phyloP scores from a whole-genome alignment of 2,888 invertebrate genomes.

The Drosophila paramelanica region DNA sequence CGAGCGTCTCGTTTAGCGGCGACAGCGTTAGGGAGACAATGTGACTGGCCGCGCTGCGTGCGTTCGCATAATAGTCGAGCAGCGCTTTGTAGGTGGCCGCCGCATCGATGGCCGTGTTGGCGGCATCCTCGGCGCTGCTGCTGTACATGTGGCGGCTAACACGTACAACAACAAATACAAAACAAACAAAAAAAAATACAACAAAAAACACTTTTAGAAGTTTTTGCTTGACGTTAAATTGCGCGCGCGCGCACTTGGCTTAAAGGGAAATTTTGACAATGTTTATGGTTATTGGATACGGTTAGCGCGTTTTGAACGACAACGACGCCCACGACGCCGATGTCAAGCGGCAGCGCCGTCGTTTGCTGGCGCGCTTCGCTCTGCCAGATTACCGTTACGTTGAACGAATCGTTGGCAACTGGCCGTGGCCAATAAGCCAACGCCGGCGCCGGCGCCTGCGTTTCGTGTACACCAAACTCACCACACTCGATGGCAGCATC shows the following conservation, averaged over 20 bases:
- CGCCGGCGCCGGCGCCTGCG: conserved; percentile 45
- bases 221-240: background rate
- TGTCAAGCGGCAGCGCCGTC: conserved; percentile 37
- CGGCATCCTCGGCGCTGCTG: conserved; percentile 34
- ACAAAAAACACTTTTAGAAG: background rate
- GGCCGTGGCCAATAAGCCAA: conserved; percentile 5
- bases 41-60: conserved; percentile 59
- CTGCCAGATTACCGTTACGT: conserved; percentile 50
- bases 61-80: conserved; percentile 62
- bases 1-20: conserved; percentile 47
- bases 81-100: conserved; percentile 44
- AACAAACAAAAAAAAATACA: background rate
- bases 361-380: conserved; percentile 29
- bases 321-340: conserved; percentile 48
- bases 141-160: conserved; percentile 13
- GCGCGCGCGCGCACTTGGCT: conserved; percentile 25
- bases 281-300: background rate
- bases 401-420: conserved; percentile 56
- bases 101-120: conserved; percentile 4
- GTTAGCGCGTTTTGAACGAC: conserved; percentile 3
- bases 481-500: conserved; percentile 25
- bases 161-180: no score
- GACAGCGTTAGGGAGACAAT: conserved; percentile 61
- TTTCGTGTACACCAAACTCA: conserved; percentile 34
- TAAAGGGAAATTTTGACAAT: background rate